Evolutionary conservation across 2,888 invertebrate species (phyloP).

Genomic region (Margaritifera margaritifera): DNA sequence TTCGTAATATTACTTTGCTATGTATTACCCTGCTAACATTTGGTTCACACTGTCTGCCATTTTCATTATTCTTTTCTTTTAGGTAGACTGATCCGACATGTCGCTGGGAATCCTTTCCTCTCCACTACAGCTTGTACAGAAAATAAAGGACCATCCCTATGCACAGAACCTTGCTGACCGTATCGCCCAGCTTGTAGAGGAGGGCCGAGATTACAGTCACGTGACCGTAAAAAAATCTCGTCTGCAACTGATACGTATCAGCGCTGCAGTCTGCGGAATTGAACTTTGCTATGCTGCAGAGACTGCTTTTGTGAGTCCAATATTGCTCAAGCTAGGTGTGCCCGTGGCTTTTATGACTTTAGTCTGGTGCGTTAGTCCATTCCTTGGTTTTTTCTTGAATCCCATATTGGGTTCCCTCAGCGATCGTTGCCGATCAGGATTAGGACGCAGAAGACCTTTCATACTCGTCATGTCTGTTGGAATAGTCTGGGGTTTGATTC

Average conservation of each 20-base stretch:
- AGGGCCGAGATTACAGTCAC: conserved; percentile 38
- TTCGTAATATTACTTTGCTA: too few species aligned
- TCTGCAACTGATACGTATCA: conserved; percentile 82
- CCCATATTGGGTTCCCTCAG: conserved; percentile 93
- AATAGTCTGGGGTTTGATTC: conserved; percentile 87
- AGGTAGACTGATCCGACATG: conserved; percentile 43
- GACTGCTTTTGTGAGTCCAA: conserved; percentile 97
- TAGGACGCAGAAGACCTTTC: conserved; percentile 92
- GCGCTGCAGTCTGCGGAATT: conserved; percentile 96
- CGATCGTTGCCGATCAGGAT: conserved; percentile 86
- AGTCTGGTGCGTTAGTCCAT: conserved; percentile 94
- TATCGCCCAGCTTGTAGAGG: conserved; percentile 22
- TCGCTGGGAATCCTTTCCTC: conserved; percentile 64
- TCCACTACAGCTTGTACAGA: conserved; percentile 58
- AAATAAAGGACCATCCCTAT: conserved; percentile 53
- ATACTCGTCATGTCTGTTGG: conserved; percentile 91
- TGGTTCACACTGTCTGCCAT: background rate
- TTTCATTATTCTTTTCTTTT: background rate
- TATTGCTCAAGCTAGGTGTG: conserved; percentile 90
- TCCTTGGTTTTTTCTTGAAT: conserved; percentile 94
- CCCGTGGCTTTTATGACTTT: conserved; percentile 94
- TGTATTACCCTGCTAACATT: background rate
- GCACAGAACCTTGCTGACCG: conserved; percentile 39
- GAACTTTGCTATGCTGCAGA: conserved; percentile 98
- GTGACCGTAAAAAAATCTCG: conserved; percentile 72